Evolutionary conservation across 2,113 vertebrate species (phyloP).

Genomic region (Myiozetetes cayanensis): DNA sequence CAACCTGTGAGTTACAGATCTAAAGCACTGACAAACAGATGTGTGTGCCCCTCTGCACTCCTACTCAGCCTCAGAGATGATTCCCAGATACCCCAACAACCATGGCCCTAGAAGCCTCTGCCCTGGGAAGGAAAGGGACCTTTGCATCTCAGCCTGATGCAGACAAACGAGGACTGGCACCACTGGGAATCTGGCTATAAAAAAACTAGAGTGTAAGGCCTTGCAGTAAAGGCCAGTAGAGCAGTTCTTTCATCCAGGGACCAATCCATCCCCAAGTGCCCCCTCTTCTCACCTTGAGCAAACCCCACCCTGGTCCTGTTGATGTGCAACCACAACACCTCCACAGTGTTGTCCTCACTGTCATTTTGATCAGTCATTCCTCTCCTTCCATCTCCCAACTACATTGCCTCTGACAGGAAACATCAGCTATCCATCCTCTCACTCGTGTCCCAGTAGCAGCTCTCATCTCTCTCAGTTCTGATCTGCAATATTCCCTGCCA

Average conservation of each 20-base stretch:
- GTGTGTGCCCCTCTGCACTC: too few species aligned
- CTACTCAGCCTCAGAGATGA: neutral
- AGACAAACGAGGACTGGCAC: neutral
- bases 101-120: neutral
- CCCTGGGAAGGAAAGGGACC: neutral
- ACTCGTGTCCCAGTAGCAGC: rapidly evolving
- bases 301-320: rapidly evolving
- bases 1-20: neutral
- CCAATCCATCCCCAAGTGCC: neutral
- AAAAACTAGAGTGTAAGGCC: neutral
- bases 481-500: neutral
- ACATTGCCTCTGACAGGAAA: neutral
- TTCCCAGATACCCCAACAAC: neutral
- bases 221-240: neutral
- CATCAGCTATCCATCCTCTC: neutral
- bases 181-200: neutral
- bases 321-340: neutral
- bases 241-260: neutral
- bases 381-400: neutral
- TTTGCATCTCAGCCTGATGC: neutral
- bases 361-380: neutral
- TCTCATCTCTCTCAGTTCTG: neutral
- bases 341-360: neutral
- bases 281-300: neutral
- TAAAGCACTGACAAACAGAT: neutral